These are phyloP conservation scores for Ectemnius continuus DNA, from an alignment of 2,888 invertebrate species.

Conservation along the genomic window DNA sequence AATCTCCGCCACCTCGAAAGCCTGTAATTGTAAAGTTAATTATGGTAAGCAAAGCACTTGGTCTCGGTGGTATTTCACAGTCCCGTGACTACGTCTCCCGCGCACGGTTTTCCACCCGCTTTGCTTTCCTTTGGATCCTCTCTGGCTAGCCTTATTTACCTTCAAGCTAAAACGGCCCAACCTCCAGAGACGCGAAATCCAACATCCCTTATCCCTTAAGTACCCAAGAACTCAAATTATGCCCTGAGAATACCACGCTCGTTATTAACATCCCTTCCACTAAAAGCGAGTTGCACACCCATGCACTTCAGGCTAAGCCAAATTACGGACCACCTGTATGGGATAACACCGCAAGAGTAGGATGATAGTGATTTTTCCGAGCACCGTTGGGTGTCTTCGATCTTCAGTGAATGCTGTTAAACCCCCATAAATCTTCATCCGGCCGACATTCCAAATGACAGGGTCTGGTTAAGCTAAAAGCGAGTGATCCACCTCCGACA, in stretches of 20 bases:
- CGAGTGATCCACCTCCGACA: background rate
- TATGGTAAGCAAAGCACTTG: constrained; percentile 6
- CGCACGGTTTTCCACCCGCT: too few relatives aligned
- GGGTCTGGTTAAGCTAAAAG: too few relatives aligned
- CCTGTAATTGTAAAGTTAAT: constrained; percentile 5
- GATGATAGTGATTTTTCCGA: too few relatives aligned
- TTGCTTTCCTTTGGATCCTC: background rate
- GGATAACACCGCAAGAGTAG: too few relatives aligned
- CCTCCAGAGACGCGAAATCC: background rate
- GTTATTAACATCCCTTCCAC: background rate
- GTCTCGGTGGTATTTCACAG: background rate
- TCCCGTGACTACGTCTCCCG: too few relatives aligned
- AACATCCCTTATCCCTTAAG: background rate
- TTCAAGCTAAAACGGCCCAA: background rate
- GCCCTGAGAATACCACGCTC: background rate
- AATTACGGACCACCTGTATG: too few relatives aligned
- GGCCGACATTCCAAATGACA: too few relatives aligned
- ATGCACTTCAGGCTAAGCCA: too few relatives aligned
- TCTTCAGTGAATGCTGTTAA: too few relatives aligned
- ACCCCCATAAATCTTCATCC: too few relatives aligned
- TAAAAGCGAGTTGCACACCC: background rate
- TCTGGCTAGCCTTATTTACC: constrained; percentile 9
- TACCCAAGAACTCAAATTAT: background rate
- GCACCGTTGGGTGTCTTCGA: too few relatives aligned
- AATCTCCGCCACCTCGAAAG: too few relatives aligned